phyloP scores from a whole-genome alignment of 2,888 invertebrate genomes.

The Cephus pygmeus region DNA sequence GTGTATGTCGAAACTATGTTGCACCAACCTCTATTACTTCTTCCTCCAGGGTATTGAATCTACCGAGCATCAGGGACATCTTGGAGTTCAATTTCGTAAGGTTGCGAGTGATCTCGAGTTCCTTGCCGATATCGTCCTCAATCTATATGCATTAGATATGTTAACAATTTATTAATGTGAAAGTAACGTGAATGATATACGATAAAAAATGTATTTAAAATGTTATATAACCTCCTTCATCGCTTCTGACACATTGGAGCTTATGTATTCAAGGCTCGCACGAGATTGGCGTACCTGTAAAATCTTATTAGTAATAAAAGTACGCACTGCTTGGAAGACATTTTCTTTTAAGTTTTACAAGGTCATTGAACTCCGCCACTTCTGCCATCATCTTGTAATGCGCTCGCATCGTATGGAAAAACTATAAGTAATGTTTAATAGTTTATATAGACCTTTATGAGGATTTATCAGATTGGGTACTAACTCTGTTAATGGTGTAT shows the following conservation, averaged over 20 bases:
- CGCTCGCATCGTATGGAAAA: conserved; percentile 43
- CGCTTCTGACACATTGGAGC: conserved; percentile 44
- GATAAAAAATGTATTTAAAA: not conserved
- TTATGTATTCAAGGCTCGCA: conserved; percentile 47
- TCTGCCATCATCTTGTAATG: conserved; percentile 49
- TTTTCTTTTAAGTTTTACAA: conserved; percentile 36
- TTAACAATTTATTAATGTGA: not conserved
- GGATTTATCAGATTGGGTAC: conserved; percentile 21
- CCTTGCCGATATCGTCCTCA: conserved; percentile 49
- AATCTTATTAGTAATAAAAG: not conserved
- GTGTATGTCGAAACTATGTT: not conserved
- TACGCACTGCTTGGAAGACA: not conserved
- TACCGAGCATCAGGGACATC: conserved; percentile 33
- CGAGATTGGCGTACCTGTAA: conserved; percentile 51
- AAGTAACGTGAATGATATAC: not conserved
- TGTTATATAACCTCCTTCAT: conserved; percentile 48
- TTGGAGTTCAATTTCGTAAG: conserved; percentile 48
- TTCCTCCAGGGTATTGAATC: conserved; percentile 48
- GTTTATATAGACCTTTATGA: conserved; percentile 6
- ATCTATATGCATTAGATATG: conserved; percentile 38
- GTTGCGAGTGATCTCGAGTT: conserved; percentile 50
- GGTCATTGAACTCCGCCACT: conserved; percentile 42
- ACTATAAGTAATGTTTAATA: conserved; percentile 33
- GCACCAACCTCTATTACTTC: conserved; percentile 50
- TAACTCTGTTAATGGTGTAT: conserved; percentile 50